Evolutionary conservation across 2,113 vertebrate species (phyloP).

Genomic region (Hippopotamus amphibius): DNA sequence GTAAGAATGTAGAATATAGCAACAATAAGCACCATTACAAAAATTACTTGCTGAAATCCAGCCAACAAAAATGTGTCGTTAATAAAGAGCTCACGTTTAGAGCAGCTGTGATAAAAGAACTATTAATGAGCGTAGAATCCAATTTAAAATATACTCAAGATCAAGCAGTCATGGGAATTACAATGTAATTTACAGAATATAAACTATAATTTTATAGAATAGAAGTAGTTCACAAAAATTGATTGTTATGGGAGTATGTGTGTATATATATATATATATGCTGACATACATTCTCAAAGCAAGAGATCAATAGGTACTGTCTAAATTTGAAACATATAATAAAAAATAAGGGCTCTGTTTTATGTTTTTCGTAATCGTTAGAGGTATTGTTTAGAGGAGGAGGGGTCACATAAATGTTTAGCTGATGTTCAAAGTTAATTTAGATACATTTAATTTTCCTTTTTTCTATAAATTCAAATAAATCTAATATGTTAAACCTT

Average conservation of each 20-base stretch:
- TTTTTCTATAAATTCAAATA: conserved; percentile 12
- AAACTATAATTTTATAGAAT: not conserved
- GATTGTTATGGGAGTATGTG: not conserved
- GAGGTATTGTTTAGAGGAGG: not conserved
- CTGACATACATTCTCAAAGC: not conserved
- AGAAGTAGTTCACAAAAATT: not conserved
- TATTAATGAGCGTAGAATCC: not conserved
- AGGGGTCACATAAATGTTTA: not conserved
- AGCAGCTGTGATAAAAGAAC: not conserved
- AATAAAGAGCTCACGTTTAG: not conserved
- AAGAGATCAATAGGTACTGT: not conserved
- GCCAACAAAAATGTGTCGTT: not conserved
- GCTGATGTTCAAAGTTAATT: not conserved
- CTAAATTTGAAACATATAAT: not conserved
- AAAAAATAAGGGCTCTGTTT: not conserved
- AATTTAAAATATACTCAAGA: not conserved
- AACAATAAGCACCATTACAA: not conserved
- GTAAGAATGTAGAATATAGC: not conserved
- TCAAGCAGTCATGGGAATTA: not conserved
- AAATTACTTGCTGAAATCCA: not conserved
- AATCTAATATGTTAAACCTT: conserved; percentile 49
- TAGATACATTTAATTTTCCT: conserved; percentile 1
- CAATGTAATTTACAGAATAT: not conserved
- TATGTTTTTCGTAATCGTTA: conserved; percentile 31
- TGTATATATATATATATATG: not conserved